Base-by-base conservation (phyloP, 1,140 invertebrate species). In the Amphibalanus amphitrite region DNA sequence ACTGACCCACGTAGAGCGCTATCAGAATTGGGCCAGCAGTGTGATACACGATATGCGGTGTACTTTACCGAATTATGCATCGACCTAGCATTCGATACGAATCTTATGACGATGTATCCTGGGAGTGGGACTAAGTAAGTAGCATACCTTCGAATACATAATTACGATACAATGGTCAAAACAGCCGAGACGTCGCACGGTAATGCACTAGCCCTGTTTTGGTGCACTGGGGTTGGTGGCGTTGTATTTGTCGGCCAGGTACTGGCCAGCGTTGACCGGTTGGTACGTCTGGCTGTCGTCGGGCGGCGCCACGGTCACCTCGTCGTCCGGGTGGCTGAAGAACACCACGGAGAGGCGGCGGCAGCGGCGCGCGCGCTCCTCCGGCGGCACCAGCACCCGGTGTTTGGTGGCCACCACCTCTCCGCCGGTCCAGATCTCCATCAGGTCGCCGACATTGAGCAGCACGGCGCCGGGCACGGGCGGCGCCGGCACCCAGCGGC, bases 381-480 rank as follows among this genome's bases (percentile, higher is more conserved):
- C 84, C 72, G 86, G 82, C 0, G 89, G 88, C 4, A 90, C 83
- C 0, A 89, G 83, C 4, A 90, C 87, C 4, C 89, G 86, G 77
- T 91, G 89, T 38, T 38, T 38, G 76, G 90, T 82, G 68, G 90
- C 87, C 20, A 85, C 84, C 71, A 90, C 84, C 64, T 84, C 81
- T 69, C 86, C 86, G 38, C 85, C 84, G 15, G 89, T 91, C 90
- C 89, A 92, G 64, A 84, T 82, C 68, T 88, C 86, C 47, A 93
- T 78, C 69, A 91, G 82, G 76, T 92, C 88, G 28, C 90, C 91
- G 29, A 87, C 86, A 76, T 90, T 90, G 33, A 92, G 83, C n/a
- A 92, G 80, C 74, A 92, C 87, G 17, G 90, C 87, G 33, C 88
- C 88, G 0, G 88, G 88, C 33, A 92, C 82, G 76, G 91, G 89